Evolutionary conservation across 37 sponge, comb jelly and placozoan species (phyloP), one percentile per base, ranked within the genome.

Genomic region (Halisarca cf. caerulea): DNA sequence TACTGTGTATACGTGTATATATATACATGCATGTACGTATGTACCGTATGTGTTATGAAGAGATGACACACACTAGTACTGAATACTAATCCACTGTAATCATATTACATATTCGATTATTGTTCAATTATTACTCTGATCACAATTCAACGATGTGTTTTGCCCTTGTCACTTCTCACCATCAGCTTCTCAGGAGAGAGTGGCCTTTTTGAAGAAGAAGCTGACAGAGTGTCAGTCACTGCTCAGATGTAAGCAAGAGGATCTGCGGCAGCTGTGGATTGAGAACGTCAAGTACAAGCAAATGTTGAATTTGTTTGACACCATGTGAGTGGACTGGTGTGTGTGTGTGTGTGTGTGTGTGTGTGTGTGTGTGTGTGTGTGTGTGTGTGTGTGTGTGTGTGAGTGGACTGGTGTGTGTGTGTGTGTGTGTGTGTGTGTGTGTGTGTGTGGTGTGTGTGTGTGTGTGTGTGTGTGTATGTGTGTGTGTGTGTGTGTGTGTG

Each of bases 251-350:
- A 88, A 90, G 84, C 85, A 96, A 32, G 96, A 96, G 33, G 95
- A 94, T 34, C 78, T 96, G 79, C 88, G 89, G 70, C 37, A 87
- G 27, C 87, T 96, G 54, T 98, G 95, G 95, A 79, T 92, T n/a
- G 99, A 98, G 24, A 90, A 96, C 23, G 86, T 96, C 61, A 89
- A 91, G 60, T 88, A 86, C 75, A 96, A 96, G 58, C 86, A 92
- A 72, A 90, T 89, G 75, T 55, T 97, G 27, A 91, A 92, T 53
- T 72, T 94, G 72, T 42, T 98, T 33, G 93, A 94, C 4, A 57
- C 38, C 58, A 90, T 98, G 99, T 94, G 68, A 92, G 98, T 80
- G 2, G 42, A 23, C 15, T 8, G 6, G 30, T 62, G 64, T 15
- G 11, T 47, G 51, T 6, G 51, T 6, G 51, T 6, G 51, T 6